These are phyloP conservation scores for Lysiphlebus fabarum DNA, from an alignment of 1,140 invertebrate species.

Conservation along the genomic window DNA sequence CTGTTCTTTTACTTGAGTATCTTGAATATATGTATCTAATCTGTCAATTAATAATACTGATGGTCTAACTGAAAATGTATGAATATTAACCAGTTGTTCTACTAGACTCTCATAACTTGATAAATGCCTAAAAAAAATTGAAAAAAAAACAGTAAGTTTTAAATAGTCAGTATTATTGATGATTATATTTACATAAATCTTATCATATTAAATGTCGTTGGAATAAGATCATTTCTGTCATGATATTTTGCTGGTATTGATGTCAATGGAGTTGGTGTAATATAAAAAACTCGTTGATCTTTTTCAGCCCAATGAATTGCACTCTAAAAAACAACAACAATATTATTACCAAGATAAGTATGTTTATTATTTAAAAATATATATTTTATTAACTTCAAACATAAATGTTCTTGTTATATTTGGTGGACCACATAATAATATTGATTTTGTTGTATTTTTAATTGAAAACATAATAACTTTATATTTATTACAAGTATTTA, in stretches of 20 bases:
- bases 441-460: constrained; percentile 24
- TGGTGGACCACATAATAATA: constrained; percentile 35
- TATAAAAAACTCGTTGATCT: constrained; percentile 42
- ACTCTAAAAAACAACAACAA: constrained; percentile 29
- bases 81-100: constrained; percentile 37
- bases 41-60: constrained; percentile 44
- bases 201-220: constrained; percentile 41
- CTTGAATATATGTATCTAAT: constrained; percentile 39
- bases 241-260: constrained; percentile 41
- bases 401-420: constrained; percentile 38
- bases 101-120: constrained; percentile 38
- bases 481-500: too few species aligned
- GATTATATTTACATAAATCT: constrained; percentile 45
- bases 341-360: not conserved
- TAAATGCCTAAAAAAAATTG: constrained; percentile 37
- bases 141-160: constrained; percentile 1
- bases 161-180: too few species aligned
- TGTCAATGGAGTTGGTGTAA: constrained; percentile 38
- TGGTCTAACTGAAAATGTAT: constrained; percentile 36
- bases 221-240: constrained; percentile 36
- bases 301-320: constrained; percentile 47
- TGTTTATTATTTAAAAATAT: not conserved
- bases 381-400: constrained; percentile 40
- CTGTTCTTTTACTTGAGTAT: constrained; percentile 22
- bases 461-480: constrained; percentile 16